phyloP scores from a whole-genome alignment of 2,888 invertebrate genomes.

The Zaprionus lineosus region DNA sequence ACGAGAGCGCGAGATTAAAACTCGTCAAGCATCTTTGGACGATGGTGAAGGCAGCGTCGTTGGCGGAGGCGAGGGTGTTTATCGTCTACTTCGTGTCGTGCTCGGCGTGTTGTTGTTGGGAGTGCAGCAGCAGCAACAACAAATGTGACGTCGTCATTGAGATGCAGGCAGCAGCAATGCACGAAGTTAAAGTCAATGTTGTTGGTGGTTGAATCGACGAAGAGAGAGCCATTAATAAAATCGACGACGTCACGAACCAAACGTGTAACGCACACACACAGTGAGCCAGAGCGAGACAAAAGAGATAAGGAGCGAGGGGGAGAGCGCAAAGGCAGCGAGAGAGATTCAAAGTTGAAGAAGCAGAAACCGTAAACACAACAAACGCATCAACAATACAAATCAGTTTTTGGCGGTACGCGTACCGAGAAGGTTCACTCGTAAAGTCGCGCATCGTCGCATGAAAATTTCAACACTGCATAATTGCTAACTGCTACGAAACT shows the following conservation, averaged over 20 bases:
- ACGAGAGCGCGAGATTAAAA: constrained; percentile 17
- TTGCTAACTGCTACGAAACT: constrained; percentile 35
- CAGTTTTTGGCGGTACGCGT: constrained; percentile 82
- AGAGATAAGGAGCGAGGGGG: constrained; percentile 5
- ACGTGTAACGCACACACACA: too few relatives aligned
- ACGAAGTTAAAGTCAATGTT: constrained; percentile 39
- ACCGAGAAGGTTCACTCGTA: constrained; percentile 52
- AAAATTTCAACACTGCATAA: neutral
- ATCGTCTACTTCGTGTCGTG: constrained; percentile 22
- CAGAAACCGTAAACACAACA: constrained; percentile 76
- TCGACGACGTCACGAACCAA: constrained; percentile 32
- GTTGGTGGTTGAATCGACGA: constrained; percentile 46
- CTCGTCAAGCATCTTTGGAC: constrained; percentile 41
- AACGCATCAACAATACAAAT: constrained; percentile 74
- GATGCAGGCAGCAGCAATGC: constrained; percentile 48
- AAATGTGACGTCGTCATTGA: constrained; percentile 47
- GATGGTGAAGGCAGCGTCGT: neutral
- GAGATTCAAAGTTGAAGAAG: constrained; percentile 51
- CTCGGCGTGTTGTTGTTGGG: constrained; percentile 23
- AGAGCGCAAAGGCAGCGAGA: constrained; percentile 1
- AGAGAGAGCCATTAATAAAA: constrained; percentile 17
- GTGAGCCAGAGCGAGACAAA: too few relatives aligned
- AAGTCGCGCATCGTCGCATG: constrained; percentile 16
- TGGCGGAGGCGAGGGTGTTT: constrained; percentile 58
- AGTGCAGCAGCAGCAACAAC: constrained; percentile 30